These are phyloP conservation scores for Notodonta dromedarius DNA, from an alignment of 2,888 invertebrate species.

Conservation along the genomic window DNA sequence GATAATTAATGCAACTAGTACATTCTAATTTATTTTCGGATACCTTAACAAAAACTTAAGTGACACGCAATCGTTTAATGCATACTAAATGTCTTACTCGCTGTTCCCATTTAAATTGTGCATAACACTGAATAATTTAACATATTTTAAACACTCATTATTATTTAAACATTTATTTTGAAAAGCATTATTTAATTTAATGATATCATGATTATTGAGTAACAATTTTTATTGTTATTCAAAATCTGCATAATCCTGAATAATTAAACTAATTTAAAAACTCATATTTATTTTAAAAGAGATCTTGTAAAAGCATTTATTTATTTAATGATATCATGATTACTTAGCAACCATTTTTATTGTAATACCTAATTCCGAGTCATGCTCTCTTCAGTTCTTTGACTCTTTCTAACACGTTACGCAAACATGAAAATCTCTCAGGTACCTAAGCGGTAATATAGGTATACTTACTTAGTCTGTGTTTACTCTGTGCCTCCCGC, in stretches of 20 bases:
- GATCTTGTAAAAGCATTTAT: too few relatives aligned
- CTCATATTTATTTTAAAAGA: too few relatives aligned
- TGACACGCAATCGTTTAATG: constrained; percentile 21
- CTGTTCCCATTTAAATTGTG: too few relatives aligned
- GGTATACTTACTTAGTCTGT: constrained; percentile 93
- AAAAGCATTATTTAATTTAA: too few relatives aligned
- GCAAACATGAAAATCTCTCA: background rate
- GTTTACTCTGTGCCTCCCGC: constrained; percentile 97
- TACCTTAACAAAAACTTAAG: constrained; percentile 11
- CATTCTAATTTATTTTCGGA: constrained; percentile 8
- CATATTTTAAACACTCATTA: too few relatives aligned
- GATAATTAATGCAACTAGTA: constrained; percentile 7
- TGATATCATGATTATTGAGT: too few relatives aligned
- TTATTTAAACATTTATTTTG: too few relatives aligned
- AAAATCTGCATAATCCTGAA: too few relatives aligned
- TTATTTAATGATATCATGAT: too few relatives aligned
- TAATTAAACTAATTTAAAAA: too few relatives aligned
- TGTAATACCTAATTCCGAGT: background rate
- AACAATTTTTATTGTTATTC: too few relatives aligned
- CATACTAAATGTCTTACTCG: constrained; percentile 4
- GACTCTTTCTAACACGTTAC: background rate
- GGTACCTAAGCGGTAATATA: background rate
- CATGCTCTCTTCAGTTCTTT: background rate
- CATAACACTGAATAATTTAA: background rate
- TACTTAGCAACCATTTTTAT: background rate